Conservation (phyloP, 2,888 invertebrate species). For the Parnassius apollo region DNA sequence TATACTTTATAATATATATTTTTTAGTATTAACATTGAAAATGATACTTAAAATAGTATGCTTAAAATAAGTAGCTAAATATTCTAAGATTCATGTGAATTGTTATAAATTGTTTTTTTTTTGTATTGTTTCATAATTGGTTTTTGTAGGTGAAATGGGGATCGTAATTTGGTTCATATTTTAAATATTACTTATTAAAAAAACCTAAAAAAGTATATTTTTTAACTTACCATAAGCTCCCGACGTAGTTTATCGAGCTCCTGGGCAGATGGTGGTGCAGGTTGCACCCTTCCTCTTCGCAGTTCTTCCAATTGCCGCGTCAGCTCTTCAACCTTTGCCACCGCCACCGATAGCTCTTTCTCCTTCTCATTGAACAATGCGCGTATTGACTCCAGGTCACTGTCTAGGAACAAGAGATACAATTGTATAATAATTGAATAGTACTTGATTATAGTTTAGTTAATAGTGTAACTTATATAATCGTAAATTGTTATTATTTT, state of each 20-base stretch:
- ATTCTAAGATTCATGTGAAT: too few relatives aligned
- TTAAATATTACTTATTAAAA: too few relatives aligned
- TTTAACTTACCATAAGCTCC: slow-evolving; percentile 91
- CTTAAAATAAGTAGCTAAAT: too few relatives aligned
- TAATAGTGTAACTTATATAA: too few relatives aligned
- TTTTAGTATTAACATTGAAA: too few relatives aligned
- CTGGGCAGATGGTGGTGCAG: slow-evolving; percentile 86
- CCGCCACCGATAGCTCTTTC: slow-evolving; percentile 97
- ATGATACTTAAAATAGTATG: too few relatives aligned
- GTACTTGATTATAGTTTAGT: background rate
- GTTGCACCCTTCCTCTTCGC: slow-evolving; percentile 84
- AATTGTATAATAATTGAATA: slow-evolving; percentile 8
- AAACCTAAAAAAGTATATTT: background rate
- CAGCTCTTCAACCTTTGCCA: slow-evolving; percentile 97
- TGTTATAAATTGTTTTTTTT: too few relatives aligned
- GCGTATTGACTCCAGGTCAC: slow-evolving; percentile 97
- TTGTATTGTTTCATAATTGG: too few relatives aligned
- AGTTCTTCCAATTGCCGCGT: slow-evolving; percentile 97
- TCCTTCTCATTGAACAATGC: slow-evolving; percentile 98
- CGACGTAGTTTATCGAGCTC: slow-evolving; percentile 95
- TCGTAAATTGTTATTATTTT: too few relatives aligned
- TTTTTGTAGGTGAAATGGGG: too few relatives aligned
- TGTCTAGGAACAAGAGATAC: slow-evolving; percentile 81
- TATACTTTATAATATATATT: too few relatives aligned
- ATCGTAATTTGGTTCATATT: too few relatives aligned